These are phyloP conservation scores for Agrotis ipsilon DNA, from an alignment of 2,888 invertebrate genomes.

Conservation along the genomic window DNA sequence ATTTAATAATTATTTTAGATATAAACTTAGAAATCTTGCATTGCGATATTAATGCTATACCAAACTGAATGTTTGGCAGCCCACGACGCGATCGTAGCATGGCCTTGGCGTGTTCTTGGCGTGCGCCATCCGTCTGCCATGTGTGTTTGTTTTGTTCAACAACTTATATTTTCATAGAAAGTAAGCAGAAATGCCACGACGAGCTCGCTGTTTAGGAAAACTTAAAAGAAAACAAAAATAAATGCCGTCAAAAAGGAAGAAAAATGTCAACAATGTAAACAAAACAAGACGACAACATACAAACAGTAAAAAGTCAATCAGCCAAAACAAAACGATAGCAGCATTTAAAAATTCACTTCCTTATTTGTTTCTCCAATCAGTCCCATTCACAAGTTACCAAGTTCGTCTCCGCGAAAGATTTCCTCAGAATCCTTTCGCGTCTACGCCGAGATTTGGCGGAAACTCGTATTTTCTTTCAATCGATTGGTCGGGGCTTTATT, in stretches of 20 bases:
- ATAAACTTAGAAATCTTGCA: no score
- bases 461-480: constrained; percentile 67
- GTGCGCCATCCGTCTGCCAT: no score
- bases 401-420: constrained; percentile 44
- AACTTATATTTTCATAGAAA: no score
- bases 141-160: no score
- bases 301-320: constrained; percentile 2
- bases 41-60: no score
- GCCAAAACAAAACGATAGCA: constrained; percentile 13
- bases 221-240: no score
- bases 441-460: constrained; percentile 35
- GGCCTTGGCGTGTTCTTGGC: no score
- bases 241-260: neutral
- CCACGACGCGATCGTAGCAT: no score
- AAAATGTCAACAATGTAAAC: neutral
- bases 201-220: no score
- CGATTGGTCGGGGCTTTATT: constrained; percentile 72
- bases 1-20: no score
- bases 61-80: no score
- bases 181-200: no score
- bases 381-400: constrained; percentile 42
- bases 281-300: neutral
- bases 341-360: constrained; percentile 36
- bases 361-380: constrained; percentile 45
- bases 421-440: constrained; percentile 39